These are phyloP conservation scores for Ichneumoninae sp. DNA, from an alignment of 2,888 invertebrate species.

Conservation along the genomic window DNA sequence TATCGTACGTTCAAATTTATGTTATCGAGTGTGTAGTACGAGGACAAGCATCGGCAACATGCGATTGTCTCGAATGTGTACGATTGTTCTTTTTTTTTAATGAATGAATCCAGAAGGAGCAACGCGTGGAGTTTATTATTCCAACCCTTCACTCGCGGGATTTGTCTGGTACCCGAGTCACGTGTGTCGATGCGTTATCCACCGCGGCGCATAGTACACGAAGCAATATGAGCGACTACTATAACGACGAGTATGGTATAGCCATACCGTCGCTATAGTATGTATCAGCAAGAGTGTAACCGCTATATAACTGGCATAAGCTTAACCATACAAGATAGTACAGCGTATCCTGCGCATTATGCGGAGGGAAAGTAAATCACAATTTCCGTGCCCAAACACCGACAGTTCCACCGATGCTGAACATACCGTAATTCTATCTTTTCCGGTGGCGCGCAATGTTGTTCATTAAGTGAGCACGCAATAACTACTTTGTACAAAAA, in stretches of 20 bases:
- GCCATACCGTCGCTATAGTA: constrained; percentile 5
- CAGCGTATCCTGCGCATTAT: constrained; percentile 74
- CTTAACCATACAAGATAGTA: constrained; percentile 68
- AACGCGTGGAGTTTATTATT: constrained; percentile 49
- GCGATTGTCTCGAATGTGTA: constrained; percentile 35
- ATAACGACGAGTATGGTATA: constrained; percentile 19
- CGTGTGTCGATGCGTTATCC: constrained; percentile 49
- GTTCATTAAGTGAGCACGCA: constrained; percentile 3
- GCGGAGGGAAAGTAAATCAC: constrained; percentile 81
- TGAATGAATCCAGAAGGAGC: constrained; percentile 46
- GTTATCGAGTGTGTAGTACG: constrained; percentile 29
- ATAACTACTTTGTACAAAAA: not conserved
- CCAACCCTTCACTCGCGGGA: constrained; percentile 54
- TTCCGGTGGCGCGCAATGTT: constrained; percentile 69
- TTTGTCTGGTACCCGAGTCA: constrained; percentile 51
- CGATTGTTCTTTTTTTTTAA: constrained; percentile 25
- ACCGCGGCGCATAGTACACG: constrained; percentile 24
- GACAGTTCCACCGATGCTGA: constrained; percentile 59
- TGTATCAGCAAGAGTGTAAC: not conserved
- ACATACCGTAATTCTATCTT: constrained; percentile 75
- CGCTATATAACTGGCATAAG: constrained; percentile 6
- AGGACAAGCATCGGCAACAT: constrained; percentile 25
- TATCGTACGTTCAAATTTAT: constrained; percentile 26
- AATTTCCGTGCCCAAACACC: constrained; percentile 77
- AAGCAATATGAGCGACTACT: constrained; percentile 6